Conservation (phyloP, 2,113 vertebrate genomes). For the Carollia perspicillata region DNA sequence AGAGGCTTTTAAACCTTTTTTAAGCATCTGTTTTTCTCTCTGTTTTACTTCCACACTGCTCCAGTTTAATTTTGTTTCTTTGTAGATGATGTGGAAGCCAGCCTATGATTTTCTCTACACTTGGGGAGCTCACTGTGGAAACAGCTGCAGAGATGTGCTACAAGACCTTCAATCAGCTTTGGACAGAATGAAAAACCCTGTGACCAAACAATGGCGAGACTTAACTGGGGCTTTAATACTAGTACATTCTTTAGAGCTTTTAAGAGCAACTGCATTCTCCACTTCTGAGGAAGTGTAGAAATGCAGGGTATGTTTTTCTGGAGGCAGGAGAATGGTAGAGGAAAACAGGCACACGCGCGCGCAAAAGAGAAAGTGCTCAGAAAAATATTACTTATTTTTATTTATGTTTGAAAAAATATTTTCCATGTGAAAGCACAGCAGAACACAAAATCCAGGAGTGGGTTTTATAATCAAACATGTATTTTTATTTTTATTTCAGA, state of each 20-base stretch:
- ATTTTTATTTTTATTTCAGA: background rate
- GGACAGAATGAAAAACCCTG: slow-evolving; percentile 97
- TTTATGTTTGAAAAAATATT: background rate
- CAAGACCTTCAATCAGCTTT: slow-evolving; percentile 94
- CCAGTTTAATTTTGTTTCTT: background rate
- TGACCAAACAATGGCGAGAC: slow-evolving; percentile 93
- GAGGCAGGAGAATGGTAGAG: background rate
- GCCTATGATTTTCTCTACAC: slow-evolving; percentile 96
- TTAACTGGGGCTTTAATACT: slow-evolving; percentile 93
- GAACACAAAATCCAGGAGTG: background rate
- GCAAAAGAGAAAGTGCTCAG: background rate
- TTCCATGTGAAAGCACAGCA: background rate
- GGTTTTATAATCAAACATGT: background rate
- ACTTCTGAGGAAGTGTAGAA: slow-evolving; percentile 72
- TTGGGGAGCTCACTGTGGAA: slow-evolving; percentile 91
- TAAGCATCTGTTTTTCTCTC: background rate
- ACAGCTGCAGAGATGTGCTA: slow-evolving; percentile 90
- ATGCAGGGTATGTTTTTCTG: background rate
- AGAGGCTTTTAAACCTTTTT: background rate
- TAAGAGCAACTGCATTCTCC: slow-evolving; percentile 85
- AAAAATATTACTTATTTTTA: background rate
- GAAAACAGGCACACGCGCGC: no score
- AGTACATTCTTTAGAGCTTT: slow-evolving; percentile 91
- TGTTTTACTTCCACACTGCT: background rate
- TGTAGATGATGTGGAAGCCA: slow-evolving; percentile 98